phyloP scores from a whole-genome alignment of 1,140 invertebrate species.

The Bombus huntii region DNA sequence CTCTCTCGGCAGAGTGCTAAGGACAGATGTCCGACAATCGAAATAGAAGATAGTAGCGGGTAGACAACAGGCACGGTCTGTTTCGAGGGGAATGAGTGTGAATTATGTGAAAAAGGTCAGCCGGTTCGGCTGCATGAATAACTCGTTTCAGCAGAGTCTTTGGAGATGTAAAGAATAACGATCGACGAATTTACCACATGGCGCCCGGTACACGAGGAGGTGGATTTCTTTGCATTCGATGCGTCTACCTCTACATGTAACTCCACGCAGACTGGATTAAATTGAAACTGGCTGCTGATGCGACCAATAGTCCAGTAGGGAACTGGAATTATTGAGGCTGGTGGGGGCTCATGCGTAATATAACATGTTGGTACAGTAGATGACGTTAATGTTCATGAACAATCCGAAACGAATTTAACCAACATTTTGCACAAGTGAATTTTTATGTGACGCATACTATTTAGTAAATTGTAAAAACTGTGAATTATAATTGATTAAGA shows the following conservation, averaged over 20 bases:
- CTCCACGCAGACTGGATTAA: slow-evolving; percentile 19
- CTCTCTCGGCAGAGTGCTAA: neutral
- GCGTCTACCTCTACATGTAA: neutral
- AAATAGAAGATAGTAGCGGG: neutral
- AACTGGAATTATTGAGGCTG: slow-evolving; percentile 55
- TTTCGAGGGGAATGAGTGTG: neutral
- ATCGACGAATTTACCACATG: neutral
- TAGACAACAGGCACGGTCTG: neutral
- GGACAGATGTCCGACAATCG: neutral
- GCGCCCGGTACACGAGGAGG: neutral
- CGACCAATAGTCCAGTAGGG: slow-evolving; percentile 66
- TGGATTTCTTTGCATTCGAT: neutral
- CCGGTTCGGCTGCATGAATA: neutral
- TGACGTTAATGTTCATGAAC: neutral
- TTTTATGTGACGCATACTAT: no score
- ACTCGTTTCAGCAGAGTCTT: neutral
- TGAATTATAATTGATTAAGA: neutral
- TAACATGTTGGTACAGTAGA: slow-evolving; percentile 1
- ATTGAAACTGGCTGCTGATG: slow-evolving; percentile 39
- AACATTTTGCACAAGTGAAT: neutral
- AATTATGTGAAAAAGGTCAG: slow-evolving; percentile 2
- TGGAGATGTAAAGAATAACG: neutral
- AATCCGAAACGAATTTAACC: neutral
- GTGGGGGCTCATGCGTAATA: slow-evolving; percentile 50
- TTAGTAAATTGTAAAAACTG: neutral